These are phyloP conservation scores for Achatina immaculata DNA, from an alignment of 1,140 invertebrate species.

Conservation along the genomic window DNA sequence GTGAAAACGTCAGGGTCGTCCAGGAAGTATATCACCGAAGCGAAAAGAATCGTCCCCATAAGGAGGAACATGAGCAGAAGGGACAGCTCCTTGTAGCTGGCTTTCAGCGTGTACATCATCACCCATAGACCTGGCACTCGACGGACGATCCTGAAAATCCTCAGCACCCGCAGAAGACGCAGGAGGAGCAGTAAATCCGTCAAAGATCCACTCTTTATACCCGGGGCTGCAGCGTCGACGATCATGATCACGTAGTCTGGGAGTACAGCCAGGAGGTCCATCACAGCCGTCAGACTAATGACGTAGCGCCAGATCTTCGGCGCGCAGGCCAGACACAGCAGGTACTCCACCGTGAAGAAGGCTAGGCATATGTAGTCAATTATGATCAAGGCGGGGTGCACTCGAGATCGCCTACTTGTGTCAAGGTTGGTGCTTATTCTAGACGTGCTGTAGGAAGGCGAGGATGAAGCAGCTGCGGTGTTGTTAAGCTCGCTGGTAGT, in stretches of 20 bases:
- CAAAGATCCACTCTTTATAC: background rate
- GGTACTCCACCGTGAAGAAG: constrained; percentile 71
- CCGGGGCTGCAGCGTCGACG: constrained; percentile 29
- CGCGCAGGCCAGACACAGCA: constrained; percentile 64
- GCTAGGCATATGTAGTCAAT: constrained; percentile 66
- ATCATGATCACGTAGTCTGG: constrained; percentile 63
- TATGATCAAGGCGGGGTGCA: constrained; percentile 42
- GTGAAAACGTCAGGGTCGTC: constrained; percentile 43
- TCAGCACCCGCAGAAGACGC: constrained; percentile 54
- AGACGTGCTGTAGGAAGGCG: background rate
- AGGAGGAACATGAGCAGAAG: constrained; percentile 95
- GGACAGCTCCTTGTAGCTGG: constrained; percentile 98
- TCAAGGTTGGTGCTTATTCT: background rate
- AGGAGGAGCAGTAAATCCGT: constrained; percentile 43
- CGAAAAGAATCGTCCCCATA: constrained; percentile 98
- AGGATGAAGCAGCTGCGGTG: background rate
- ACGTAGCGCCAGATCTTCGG: constrained; percentile 77
- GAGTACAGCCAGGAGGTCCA: constrained; percentile 70
- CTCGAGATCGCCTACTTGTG: background rate
- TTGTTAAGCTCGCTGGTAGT: background rate
- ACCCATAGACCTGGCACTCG: constrained; percentile 98
- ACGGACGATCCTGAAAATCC: constrained; percentile 59
- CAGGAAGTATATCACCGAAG: constrained; percentile 81
- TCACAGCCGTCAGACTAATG: constrained; percentile 11
- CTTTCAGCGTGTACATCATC: constrained; percentile 96